Evolutionary conservation across 2,113 vertebrate species (phyloP).

Genomic region (Danionella cerebrum): DNA sequence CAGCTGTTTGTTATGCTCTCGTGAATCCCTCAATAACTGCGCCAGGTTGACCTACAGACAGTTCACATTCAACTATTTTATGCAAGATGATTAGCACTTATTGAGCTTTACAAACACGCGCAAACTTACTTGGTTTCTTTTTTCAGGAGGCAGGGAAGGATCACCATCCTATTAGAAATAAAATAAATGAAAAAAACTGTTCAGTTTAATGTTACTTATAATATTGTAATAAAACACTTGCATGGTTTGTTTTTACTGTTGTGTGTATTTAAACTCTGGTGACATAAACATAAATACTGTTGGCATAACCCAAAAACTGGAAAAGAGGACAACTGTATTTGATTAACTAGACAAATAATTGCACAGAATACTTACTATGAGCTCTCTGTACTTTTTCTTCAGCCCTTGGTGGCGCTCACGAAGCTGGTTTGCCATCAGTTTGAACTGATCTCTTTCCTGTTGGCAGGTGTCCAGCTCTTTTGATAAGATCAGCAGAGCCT

Average conservation of each 20-base stretch:
- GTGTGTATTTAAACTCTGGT: no score
- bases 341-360: not conserved
- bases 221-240: no score
- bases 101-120: not conserved
- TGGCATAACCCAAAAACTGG: no score
- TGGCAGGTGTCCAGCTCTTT: slow-evolving; percentile 95
- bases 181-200: not conserved
- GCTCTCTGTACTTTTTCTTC: slow-evolving; percentile 89
- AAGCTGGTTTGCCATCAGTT: slow-evolving; percentile 95
- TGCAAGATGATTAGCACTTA: no score
- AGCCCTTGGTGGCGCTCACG: slow-evolving; percentile 87
- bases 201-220: no score
- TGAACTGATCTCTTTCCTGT: slow-evolving; percentile 93
- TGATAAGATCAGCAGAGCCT: slow-evolving; percentile 90
- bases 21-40: slow-evolving; percentile 80
- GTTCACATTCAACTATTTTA: not conserved
- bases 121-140: slow-evolving; percentile 81
- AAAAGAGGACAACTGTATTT: no score
- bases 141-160: slow-evolving; percentile 85
- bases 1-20: slow-evolving; percentile 78
- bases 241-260: no score
- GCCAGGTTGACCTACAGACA: slow-evolving; percentile 78
- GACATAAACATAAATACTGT: no score
- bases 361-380: slow-evolving; percentile 72
- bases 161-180: slow-evolving; percentile 79